Evolutionary conservation across 1,140 invertebrate species (phyloP), one percentile per base, ranked within the genome.

Genomic region (Phocides pigmalion): DNA sequence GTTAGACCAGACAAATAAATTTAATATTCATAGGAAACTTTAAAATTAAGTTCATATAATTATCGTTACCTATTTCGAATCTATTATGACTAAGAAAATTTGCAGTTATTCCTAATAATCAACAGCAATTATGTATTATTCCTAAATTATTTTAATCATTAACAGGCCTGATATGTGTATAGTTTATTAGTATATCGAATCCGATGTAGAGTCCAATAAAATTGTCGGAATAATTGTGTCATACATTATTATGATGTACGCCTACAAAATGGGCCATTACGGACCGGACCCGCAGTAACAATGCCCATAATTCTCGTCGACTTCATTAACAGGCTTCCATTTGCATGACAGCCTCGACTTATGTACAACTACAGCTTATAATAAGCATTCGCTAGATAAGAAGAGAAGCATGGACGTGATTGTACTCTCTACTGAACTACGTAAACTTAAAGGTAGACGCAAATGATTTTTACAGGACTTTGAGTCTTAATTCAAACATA

Each of bases 301-400:
- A 88, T 82, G 82, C 70, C 85, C 82, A 90, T 90, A 90, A 90
- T 87, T 90, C 87, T 90, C 84, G 72, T 82, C 77, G 84, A 76
- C 85, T 90, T 90, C 87, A 90, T 90, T 90, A 90, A 87, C 87
- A 90, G 87, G 79, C 85, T 85, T 84, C 86, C 86, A 90, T 90
- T 90, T 90, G 85, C 87, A 89, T 90, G 87, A 90, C 85, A 88
- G 72, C 74, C 78, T 76, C 74, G 69, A 87, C 74, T 74, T 87
- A 84, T 81, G 73, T 84, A 89, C 81, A 84, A 68, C 82, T 86
- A 88, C 79, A 85, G 78, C 76, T 76, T 68, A 72, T 81, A 82
- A 80, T 78, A 81, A 82, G 72, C 77, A 67, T 51, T 69, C 67
- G 72, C 70, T 74, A 76, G 77, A 82, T 76, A 79, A 76, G 74